These are phyloP conservation scores for Pediacus dermestoides DNA, from an alignment of 2,888 invertebrate species.

Conservation along the genomic window DNA sequence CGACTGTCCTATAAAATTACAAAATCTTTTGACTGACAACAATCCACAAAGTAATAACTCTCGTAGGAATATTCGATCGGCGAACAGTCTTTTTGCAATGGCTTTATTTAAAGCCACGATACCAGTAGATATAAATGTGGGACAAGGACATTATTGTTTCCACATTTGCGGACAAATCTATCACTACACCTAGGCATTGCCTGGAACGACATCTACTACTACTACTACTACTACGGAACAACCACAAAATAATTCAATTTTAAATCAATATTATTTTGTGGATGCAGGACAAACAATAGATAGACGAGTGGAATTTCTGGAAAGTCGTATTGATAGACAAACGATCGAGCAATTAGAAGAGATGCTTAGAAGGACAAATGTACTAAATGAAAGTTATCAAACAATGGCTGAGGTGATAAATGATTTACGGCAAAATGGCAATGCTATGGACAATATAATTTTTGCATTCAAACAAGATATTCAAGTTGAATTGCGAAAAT, in stretches of 20 bases:
- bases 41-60: no score
- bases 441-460: conserved; percentile 1
- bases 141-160: conserved; percentile 16
- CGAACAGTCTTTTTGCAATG: conserved; percentile 21
- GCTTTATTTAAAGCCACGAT: conserved; percentile 17
- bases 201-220: not conserved
- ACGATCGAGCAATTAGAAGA: conserved; percentile 7
- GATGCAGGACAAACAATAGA: conserved; percentile 14
- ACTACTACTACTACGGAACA: no score
- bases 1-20: no score
- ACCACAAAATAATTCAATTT: conserved; percentile 5
- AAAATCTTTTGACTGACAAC: no score
- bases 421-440: conserved; percentile 1
- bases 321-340: conserved; percentile 2
- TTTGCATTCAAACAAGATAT: conserved; percentile 1
- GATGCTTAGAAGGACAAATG: conserved; percentile 5
- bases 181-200: conserved; percentile 14
- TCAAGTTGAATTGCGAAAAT: not conserved
- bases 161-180: conserved; percentile 19
- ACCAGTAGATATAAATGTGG: conserved; percentile 10
- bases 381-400: conserved; percentile 8
- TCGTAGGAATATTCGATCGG: conserved; percentile 3
- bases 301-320: conserved; percentile 4
- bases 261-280: conserved; percentile 21
- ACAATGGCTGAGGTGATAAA: conserved; percentile 13